Conservation (phyloP, 1,140 invertebrate genomes). For the Brachionus asplanchnoidis region DNA sequence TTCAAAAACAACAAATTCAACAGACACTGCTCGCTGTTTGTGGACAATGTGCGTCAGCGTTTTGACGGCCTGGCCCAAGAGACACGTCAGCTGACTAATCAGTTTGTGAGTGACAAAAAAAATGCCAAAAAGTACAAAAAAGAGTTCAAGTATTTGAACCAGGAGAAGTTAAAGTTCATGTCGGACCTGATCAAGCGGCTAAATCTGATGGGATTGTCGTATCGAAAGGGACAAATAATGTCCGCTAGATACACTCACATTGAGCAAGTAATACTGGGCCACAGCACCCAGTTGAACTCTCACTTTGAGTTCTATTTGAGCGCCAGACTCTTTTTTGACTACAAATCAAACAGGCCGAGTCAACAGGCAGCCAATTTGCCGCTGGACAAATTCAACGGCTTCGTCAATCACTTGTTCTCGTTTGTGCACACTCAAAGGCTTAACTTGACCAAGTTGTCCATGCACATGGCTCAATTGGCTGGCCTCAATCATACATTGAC, state of each 20-base stretch:
- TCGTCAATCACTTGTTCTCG: not conserved
- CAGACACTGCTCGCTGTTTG: not conserved
- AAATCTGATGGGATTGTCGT: slow-evolving; percentile 3
- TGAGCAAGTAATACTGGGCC: not conserved
- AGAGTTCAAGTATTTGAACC: slow-evolving; percentile 25
- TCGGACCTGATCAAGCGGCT: slow-evolving; percentile 15
- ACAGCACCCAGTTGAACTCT: not conserved
- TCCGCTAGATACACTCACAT: not conserved
- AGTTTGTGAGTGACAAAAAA: not conserved
- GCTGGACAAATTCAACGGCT: not conserved
- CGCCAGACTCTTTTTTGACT: not conserved
- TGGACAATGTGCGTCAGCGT: not conserved
- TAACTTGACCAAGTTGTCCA: not conserved
- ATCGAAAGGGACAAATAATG: slow-evolving; percentile 4
- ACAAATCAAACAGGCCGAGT: not conserved
- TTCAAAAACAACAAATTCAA: not conserved
- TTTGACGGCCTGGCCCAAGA: not conserved
- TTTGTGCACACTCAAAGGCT: not conserved
- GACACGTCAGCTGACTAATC: not conserved
- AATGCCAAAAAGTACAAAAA: not conserved
- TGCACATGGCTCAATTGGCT: not conserved
- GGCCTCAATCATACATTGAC: not conserved
- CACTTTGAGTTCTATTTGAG: slow-evolving; percentile 1
- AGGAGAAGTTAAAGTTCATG: slow-evolving; percentile 12
- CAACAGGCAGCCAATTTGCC: not conserved